Base-by-base conservation (phyloP, 37 sponge, comb jelly and placozoan genomes). In the Amphimedon queenslandica region DNA sequence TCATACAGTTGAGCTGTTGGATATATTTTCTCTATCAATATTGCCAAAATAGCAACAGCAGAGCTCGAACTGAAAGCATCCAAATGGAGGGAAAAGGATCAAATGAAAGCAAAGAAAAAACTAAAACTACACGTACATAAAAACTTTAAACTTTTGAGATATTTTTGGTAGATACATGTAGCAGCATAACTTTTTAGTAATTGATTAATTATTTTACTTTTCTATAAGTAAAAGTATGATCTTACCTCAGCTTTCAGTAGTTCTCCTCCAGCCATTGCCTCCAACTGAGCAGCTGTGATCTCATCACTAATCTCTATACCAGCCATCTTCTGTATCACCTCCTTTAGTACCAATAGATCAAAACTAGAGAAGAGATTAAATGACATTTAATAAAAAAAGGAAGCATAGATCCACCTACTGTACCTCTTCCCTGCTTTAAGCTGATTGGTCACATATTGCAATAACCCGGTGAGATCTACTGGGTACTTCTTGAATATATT, bases 361-460 rank as follows among this genome's bases (percentile, higher is more conserved):
- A 92, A 94, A 57, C 99, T 92, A 39, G 18, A 47, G 30, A 16
- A 36, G 42, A 25, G 55, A 40, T 28, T 18, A 42, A 20, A 3
- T 2, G n/a, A 29, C 37, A 30, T 8, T 10, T 23, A 24, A n/a
- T n/a, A 16, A 20, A 20, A 74, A 63, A 28, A 60, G 39, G 36
- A 25, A 63, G 24, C 6, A 23, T 25, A 40, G 13, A 42, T 40
- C 29, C 33, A 13, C 25, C 40, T 6, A n/a, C 40, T 8, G 51
- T 47, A 88, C 93, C 93, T 98, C 75, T 98, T 98, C 18, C 91
- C 96, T 37, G 86, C 82, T 82, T 98, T 98, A 55, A 98, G 88
- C 72, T 98, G 99, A 68, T 98, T 98, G 78, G 87, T 76, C 11
- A 98, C 88, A 74, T 94, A 98, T 77, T 98, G 99, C 28, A 98